phyloP scores from a whole-genome alignment of 2,797 vertebrate species.

The Gymnopithys bicolor region DNA sequence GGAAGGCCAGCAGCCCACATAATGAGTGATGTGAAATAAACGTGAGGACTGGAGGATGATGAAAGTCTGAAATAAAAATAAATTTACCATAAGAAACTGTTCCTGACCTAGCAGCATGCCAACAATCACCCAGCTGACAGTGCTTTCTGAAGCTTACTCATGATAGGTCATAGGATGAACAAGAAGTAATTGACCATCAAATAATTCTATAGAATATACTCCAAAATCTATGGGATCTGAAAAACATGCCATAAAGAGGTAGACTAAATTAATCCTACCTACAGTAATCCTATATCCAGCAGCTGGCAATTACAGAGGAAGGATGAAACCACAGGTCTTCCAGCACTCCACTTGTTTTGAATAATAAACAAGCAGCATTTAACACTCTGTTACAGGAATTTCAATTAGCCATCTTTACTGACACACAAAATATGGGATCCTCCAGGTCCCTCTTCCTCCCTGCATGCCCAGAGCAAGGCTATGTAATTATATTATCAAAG shows the following conservation, averaged over 20 bases:
- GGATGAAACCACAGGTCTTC: background rate
- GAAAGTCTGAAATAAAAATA: background rate
- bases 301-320: background rate
- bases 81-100: background rate
- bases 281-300: background rate
- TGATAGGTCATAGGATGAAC: background rate
- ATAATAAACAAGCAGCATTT: background rate
- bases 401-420: background rate
- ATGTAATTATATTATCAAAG: background rate
- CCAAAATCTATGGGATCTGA: background rate
- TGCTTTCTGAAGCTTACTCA: background rate
- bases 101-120: background rate
- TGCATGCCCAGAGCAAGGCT: background rate
- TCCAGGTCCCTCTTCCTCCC: background rate
- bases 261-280: background rate
- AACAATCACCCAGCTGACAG: background rate
- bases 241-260: background rate
- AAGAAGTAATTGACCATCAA: background rate
- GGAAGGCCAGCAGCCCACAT: background rate
- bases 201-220: background rate
- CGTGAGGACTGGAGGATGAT: background rate
- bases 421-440: background rate
- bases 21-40: background rate
- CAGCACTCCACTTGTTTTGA: background rate
- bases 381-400: background rate